A percentile compares a stretch with the other conserved stretches of the same genome.
These are phyloP conservation scores for Scaptodrosophila lebanonensis DNA, from an alignment of 1,140 invertebrate genomes.

Conservation along the genomic window DNA sequence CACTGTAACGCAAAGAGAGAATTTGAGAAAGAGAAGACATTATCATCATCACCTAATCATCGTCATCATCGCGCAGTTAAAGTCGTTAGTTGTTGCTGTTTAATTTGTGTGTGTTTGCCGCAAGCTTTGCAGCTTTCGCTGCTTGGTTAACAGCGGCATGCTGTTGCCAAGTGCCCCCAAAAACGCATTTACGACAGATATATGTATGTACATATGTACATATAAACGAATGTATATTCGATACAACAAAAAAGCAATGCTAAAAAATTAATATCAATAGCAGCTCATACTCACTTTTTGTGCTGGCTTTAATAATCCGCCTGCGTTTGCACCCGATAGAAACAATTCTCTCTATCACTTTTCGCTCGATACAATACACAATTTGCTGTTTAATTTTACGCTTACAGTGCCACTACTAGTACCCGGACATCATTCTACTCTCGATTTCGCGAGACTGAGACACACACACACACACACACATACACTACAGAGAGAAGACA, in stretches of 20 bases:
- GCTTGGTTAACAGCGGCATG: too few species aligned
- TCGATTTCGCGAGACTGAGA: slow-evolving; percentile 64
- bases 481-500: slow-evolving; percentile 36
- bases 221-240: too few species aligned
- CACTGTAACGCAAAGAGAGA: slow-evolving; percentile 35
- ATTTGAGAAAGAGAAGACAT: not conserved
- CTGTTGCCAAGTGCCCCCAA: slow-evolving; percentile 64
- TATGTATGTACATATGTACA: too few species aligned
- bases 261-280: too few species aligned
- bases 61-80: too few species aligned
- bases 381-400: slow-evolving; percentile 44
- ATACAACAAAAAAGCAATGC: too few species aligned
- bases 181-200: slow-evolving; percentile 43
- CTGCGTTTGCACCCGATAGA: slow-evolving; percentile 13
- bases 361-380: slow-evolving; percentile 9
- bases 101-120: too few species aligned
- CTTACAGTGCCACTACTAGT: slow-evolving; percentile 50
- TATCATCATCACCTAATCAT: not conserved
- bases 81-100: too few species aligned
- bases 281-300: slow-evolving; percentile 63
- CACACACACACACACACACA: slow-evolving; percentile 9
- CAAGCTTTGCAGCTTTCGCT: slow-evolving; percentile 51
- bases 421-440: slow-evolving; percentile 63
- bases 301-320: slow-evolving; percentile 46
- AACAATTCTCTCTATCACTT: slow-evolving; percentile 14